phyloP scores from a whole-genome alignment of 2,113 vertebrate genomes.

The Xiphophorus hellerii region DNA sequence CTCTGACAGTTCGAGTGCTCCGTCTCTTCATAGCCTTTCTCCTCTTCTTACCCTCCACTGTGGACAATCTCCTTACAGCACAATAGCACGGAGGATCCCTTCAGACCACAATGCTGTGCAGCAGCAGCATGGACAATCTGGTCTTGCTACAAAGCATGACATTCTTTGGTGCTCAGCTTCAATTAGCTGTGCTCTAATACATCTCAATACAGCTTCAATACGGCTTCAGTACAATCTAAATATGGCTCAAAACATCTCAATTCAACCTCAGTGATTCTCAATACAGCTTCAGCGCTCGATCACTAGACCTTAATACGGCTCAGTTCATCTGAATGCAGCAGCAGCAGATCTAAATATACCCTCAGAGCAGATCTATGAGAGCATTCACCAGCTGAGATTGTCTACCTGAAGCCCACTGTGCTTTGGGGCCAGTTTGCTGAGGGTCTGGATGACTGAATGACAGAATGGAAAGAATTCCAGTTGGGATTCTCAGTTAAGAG shows the following conservation, averaged over 20 bases:
- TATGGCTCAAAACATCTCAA: constrained; percentile 78
- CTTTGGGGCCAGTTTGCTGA: constrained; percentile 42
- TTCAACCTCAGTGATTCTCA: constrained; percentile 73
- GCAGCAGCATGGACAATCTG: constrained; percentile 69
- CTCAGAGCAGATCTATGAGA: constrained; percentile 37
- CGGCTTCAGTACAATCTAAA: constrained; percentile 68
- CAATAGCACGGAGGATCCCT: constrained; percentile 71
- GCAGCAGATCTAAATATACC: constrained; percentile 63
- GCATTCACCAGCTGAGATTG: constrained; percentile 47
- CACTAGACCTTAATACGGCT: constrained; percentile 66
- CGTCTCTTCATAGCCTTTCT: constrained; percentile 64
- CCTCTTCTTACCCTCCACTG: constrained; percentile 65
- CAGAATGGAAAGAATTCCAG: constrained; percentile 65
- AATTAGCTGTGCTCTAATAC: constrained; percentile 80
- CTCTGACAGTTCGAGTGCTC: constrained; percentile 69
- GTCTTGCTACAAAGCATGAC: constrained; percentile 68
- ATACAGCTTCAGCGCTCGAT: constrained; percentile 57
- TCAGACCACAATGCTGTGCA: constrained; percentile 61
- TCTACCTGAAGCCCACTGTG: constrained; percentile 54
- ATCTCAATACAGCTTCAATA: constrained; percentile 71
- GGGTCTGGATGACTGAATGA: constrained; percentile 58
- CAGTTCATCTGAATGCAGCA: constrained; percentile 69
- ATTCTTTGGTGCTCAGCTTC: constrained; percentile 77
- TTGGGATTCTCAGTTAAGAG: constrained; percentile 67
- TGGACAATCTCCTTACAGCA: constrained; percentile 74